A percentile compares a stretch with the other conserved stretches of the same genome.
These are phyloP conservation scores for Mionectes macconnelli DNA, from an alignment of 2,113 vertebrate species.

Conservation along the genomic window DNA sequence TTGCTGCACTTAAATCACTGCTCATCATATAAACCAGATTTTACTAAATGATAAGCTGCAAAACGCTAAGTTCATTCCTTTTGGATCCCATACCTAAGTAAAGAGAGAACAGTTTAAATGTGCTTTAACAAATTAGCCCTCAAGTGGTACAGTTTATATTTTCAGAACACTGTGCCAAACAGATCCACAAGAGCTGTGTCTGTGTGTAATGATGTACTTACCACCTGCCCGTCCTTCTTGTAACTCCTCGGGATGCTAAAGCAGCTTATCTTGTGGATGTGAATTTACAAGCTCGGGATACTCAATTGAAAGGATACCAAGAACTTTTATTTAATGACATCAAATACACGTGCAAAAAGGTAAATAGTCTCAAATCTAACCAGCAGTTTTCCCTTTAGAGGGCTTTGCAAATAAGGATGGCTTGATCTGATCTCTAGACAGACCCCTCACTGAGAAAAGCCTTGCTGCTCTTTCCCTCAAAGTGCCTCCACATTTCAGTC, in stretches of 20 bases:
- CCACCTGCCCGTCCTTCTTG: not conserved
- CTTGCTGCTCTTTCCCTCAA: constrained; percentile 85
- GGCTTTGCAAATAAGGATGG: constrained; percentile 82
- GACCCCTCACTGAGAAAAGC: constrained; percentile 84
- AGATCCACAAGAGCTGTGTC: not conserved
- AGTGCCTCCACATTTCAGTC: constrained; percentile 92
- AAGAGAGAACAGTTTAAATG: not conserved
- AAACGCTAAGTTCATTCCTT: not conserved
- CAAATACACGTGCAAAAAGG: not conserved
- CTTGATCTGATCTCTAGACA: constrained; percentile 78
- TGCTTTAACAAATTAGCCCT: not conserved
- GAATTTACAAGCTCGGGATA: not conserved
- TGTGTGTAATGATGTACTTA: too few species aligned
- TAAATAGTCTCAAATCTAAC: not conserved
- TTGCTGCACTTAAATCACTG: not conserved
- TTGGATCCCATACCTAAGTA: not conserved
- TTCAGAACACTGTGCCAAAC: not conserved
- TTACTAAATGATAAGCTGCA: not conserved
- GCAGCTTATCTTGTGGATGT: not conserved
- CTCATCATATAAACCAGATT: not conserved
- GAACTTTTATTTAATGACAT: not conserved
- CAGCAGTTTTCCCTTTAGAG: constrained; percentile 71
- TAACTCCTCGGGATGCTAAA: not conserved
- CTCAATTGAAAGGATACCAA: not conserved
- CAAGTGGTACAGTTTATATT: not conserved